Conservation (phyloP, 2,113 vertebrate genomes). For the Neomonachus schauinslandi region DNA sequence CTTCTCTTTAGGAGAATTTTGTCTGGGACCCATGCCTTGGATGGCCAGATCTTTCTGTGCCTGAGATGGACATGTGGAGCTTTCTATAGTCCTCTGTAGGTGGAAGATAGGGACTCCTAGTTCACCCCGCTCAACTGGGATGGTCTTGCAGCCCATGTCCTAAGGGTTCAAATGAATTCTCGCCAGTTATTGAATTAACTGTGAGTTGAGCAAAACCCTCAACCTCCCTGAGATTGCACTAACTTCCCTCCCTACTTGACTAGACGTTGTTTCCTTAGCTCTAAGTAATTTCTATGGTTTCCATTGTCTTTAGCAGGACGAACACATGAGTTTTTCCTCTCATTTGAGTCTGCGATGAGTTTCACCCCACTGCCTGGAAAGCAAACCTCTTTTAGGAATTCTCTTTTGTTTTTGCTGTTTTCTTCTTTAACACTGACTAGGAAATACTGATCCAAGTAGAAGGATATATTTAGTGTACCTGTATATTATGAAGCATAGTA, state of each 20-base stretch:
- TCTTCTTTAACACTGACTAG: background rate
- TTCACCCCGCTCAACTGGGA: background rate
- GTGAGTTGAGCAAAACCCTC: background rate
- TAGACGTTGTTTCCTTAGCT: background rate
- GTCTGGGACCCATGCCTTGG: background rate
- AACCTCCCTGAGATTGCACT: background rate
- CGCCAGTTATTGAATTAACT: background rate
- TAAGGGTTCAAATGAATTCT: background rate
- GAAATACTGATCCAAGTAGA: background rate
- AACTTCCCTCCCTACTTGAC: background rate
- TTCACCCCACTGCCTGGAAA: background rate
- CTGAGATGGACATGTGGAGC: background rate
- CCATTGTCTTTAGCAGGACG: background rate
- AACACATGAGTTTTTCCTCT: background rate
- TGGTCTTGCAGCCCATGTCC: background rate
- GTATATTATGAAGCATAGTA: background rate
- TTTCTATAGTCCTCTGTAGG: background rate
- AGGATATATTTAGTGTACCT: accelerated
- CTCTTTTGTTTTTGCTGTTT: background rate
- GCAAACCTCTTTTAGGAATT: background rate
- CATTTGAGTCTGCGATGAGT: background rate
- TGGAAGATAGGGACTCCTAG: background rate
- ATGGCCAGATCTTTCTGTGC: background rate
- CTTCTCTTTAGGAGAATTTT: background rate
- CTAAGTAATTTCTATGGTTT: background rate